Percentiles rank a stretch among this genome's conserved stretches.
phyloP scores from a whole-genome alignment of 2,888 invertebrate genomes.

The Pherbina coryleti region DNA sequence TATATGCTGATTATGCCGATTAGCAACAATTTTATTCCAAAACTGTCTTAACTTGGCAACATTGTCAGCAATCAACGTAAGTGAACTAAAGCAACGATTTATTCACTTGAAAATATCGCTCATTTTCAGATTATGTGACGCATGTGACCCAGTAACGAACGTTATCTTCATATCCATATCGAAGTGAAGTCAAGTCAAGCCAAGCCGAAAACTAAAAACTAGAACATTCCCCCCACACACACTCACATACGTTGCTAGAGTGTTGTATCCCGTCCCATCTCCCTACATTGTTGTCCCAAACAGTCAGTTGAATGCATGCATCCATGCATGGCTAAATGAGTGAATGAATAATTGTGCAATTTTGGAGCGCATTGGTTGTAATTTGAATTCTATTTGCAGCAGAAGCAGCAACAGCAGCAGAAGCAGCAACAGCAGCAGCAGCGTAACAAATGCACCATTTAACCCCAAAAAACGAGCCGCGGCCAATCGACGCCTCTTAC shows the following conservation, averaged over 20 bases:
- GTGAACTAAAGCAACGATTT: not conserved
- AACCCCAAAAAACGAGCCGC: not conserved
- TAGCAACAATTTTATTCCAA: not conserved
- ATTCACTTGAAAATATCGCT: slow-evolving; percentile 24
- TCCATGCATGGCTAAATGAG: not conserved
- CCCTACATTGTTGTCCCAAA: not conserved
- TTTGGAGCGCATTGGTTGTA: slow-evolving; percentile 5
- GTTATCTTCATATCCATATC: slow-evolving; percentile 24
- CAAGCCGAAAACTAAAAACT: slow-evolving; percentile 15
- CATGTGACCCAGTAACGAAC: slow-evolving; percentile 30
- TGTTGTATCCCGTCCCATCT: too few relatives aligned
- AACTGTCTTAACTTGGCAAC: not conserved
- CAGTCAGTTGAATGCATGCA: not conserved
- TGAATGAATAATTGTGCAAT: slow-evolving; percentile 30
- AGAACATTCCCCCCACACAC: not conserved
- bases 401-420: not conserved
- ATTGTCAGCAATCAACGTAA: not conserved
- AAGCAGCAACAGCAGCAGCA: not conserved
- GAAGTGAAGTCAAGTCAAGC: not conserved
- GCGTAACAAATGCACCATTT: slow-evolving; percentile 19
- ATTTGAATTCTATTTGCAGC: slow-evolving; percentile 17
- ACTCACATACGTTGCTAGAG: not conserved
- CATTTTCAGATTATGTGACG: slow-evolving; percentile 33
- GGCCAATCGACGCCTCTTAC: slow-evolving; percentile 12
- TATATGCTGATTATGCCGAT: not conserved